phyloP scores from a whole-genome alignment of 2,888 invertebrate species.

The Pollenia griseotomentosa region DNA sequence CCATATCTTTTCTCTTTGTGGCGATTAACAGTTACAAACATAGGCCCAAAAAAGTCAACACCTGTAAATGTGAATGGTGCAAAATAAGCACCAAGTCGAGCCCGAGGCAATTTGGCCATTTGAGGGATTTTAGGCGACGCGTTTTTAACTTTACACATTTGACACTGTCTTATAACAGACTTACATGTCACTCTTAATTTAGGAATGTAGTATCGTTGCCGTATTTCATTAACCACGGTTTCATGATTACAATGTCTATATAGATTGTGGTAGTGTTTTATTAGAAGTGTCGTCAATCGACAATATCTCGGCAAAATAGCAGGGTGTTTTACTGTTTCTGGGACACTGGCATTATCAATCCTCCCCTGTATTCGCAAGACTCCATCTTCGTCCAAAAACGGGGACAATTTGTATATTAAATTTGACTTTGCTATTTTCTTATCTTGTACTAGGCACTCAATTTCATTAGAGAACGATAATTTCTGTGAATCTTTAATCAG shows the following conservation, averaged over 20 bases:
- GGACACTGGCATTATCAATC: slow-evolving; percentile 29
- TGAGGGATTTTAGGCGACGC: slow-evolving; percentile 49
- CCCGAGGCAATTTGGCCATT: slow-evolving; percentile 61
- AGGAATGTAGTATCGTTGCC: slow-evolving; percentile 61
- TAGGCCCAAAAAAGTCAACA: slow-evolving; percentile 38
- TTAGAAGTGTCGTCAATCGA: slow-evolving; percentile 31
- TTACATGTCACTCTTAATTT: slow-evolving; percentile 54
- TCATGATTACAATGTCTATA: slow-evolving; percentile 56
- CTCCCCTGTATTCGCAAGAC: slow-evolving; percentile 33
- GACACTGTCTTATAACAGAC: slow-evolving; percentile 50
- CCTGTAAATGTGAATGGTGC: slow-evolving; percentile 45
- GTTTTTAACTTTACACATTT: slow-evolving; percentile 66
- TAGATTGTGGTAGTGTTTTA: slow-evolving; percentile 20
- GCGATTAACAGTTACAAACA: slow-evolving; percentile 39
- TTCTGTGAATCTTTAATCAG: slow-evolving; percentile 38
- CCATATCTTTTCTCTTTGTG: slow-evolving; percentile 48
- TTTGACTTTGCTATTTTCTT: slow-evolving; percentile 31
- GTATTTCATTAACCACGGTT: slow-evolving; percentile 67
- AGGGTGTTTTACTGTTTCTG: slow-evolving; percentile 38
- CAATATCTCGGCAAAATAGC: slow-evolving; percentile 40
- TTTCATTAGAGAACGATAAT: slow-evolving; percentile 31
- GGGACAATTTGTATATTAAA: slow-evolving; percentile 46
- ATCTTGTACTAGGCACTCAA: slow-evolving; percentile 18
- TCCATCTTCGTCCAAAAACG: slow-evolving; percentile 29
- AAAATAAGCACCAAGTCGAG: slow-evolving; percentile 18